Percentiles rank a stretch among this genome's conserved stretches.
phyloP scores from a whole-genome alignment of 2,113 vertebrate genomes.

The Triplophysa dalaica region DNA sequence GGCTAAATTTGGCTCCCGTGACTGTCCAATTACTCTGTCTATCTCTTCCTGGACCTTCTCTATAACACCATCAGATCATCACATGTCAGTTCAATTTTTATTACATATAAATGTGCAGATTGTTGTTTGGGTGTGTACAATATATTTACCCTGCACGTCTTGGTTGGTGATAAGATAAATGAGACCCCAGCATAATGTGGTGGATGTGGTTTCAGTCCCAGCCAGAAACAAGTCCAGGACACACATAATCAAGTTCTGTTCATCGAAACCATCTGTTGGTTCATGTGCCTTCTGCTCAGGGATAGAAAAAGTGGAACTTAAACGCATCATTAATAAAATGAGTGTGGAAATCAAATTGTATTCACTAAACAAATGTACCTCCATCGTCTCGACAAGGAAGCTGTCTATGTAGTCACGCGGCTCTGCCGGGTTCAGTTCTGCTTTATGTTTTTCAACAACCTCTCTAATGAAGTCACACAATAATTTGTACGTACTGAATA shows the following conservation, averaged over 20 bases:
- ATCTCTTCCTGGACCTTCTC: conserved; percentile 76
- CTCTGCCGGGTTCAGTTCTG: conserved; percentile 72
- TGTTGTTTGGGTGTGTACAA: too few species aligned
- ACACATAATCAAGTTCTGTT: conserved; percentile 81
- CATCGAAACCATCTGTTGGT: conserved; percentile 65
- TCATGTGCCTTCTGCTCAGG: conserved; percentile 47
- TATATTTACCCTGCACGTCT: conserved; percentile 78
- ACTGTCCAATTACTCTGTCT: conserved; percentile 66
- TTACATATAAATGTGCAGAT: background rate
- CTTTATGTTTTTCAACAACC: conserved; percentile 75
- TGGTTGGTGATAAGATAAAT: conserved; percentile 84
- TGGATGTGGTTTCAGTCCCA: conserved; percentile 87
- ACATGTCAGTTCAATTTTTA: background rate
- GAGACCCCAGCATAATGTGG: conserved; percentile 86
- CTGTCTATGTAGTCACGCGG: conserved; percentile 80
- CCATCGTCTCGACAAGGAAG: conserved; percentile 79
- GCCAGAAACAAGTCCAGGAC: conserved; percentile 87
- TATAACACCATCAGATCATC: conserved; percentile 20
- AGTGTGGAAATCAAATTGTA: too few species aligned
- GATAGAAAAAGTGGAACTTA: background rate
- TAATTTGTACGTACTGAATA: conserved; percentile 64
- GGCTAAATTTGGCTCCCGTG: conserved; percentile 65
- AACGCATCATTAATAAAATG: too few species aligned
- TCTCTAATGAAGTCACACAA: conserved; percentile 63
- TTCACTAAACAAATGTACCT: conserved; percentile 60